Base-by-base conservation (phyloP, 64 coral and sea anemone genomes). In the Montipora sp. region DNA sequence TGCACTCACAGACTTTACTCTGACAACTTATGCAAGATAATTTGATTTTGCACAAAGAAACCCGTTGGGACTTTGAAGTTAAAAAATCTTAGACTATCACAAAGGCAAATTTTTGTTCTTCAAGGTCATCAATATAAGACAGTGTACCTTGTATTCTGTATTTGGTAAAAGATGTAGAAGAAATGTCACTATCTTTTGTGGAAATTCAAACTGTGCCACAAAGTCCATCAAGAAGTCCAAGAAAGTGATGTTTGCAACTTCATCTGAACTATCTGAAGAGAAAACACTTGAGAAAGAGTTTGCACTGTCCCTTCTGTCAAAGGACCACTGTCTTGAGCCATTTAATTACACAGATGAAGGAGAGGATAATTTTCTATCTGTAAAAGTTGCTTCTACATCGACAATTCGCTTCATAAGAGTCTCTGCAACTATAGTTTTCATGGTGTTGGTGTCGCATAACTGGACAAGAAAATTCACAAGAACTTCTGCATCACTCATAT, bases 121-220 rank as follows among this genome's bases (percentile, higher is more conserved):
- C 10, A 55, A 55, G 10, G 10, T 55, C 51, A 22, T 36, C 18
- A 8, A 55, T 36, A 36, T 36, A 36, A 36, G 36, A 36, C 36
- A 12, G 48, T 18, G 0, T 75, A 95, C 94, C 85, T 99, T 99
- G 44, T 96, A 99, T 23, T 94, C 75, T 73, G 77, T 59, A 80
- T 79, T 93, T 43, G 98, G 98, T 19, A 99, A 87, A 47, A 99
- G 78, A 81, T 99, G 98, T 5, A 99, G 93, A 59, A 99, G 88
- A 99, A 99, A 99, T 66, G 98, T 99, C n/a, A 99, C 94, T 83
- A 96, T 83, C 88, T 94, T 99, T 77, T 99, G 91, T 55, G 98
- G 98, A 55, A 99, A 99, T 48, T 99, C 98, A 75, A 94, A 89
- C 77, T 98, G 95, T 65, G 94, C 95, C 75, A 98, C 94, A 96